Evolutionary conservation across 2,888 invertebrate genomes (phyloP).

Genomic region (Nineta flava): DNA sequence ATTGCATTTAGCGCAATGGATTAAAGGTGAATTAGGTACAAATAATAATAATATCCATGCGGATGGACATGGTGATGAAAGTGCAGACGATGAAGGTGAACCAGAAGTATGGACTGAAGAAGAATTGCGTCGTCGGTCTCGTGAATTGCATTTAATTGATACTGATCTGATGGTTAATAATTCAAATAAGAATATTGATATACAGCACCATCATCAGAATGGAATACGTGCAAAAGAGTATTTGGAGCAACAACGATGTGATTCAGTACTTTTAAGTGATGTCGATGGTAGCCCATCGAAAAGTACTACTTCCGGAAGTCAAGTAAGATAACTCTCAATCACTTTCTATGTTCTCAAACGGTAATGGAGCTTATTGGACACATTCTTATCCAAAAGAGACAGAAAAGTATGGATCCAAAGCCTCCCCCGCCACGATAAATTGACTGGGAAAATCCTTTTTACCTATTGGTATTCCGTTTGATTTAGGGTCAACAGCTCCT

Average conservation of each 20-base stretch:
- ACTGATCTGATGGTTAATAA: constrained; percentile 21
- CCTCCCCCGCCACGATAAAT: too few species aligned
- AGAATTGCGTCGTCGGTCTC: constrained; percentile 51
- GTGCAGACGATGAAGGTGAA: constrained; percentile 32
- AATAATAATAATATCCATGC: constrained; percentile 9
- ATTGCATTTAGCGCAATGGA: constrained; percentile 62
- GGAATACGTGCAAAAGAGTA: constrained; percentile 14
- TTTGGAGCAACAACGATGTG: constrained; percentile 25
- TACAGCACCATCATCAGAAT: constrained; percentile 8
- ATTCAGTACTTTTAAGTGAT: constrained; percentile 32
- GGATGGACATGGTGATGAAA: constrained; percentile 19
- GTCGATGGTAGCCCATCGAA: constrained; percentile 52
- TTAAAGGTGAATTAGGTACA: constrained; percentile 53
- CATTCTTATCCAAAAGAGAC: too few species aligned
- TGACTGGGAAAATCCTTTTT: too few species aligned
- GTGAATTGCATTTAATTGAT: constrained; percentile 46
- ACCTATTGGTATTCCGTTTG: too few species aligned
- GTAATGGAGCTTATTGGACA: not conserved
- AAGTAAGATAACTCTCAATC: constrained; percentile 34
- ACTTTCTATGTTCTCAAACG: not conserved
- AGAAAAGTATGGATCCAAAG: too few species aligned
- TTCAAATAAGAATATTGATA: constrained; percentile 12
- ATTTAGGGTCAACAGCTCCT: too few species aligned
- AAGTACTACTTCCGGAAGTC: constrained; percentile 63
- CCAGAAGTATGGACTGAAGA: constrained; percentile 58